Evolutionary conservation across 2,888 invertebrate genomes (phyloP).

Genomic region (Adineta ricciae): DNA sequence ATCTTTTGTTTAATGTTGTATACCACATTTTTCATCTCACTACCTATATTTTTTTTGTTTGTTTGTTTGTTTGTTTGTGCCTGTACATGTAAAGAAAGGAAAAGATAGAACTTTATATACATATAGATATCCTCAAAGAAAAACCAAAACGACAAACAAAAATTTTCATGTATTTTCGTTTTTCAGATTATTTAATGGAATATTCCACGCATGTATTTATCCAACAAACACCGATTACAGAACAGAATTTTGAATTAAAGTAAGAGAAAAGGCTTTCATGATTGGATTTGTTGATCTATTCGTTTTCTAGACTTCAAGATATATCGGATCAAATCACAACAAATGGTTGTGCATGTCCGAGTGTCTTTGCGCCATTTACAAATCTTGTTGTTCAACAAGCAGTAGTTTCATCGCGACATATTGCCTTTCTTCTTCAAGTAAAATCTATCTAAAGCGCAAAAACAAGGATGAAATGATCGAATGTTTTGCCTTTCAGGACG

Average conservation of each 20-base stretch:
- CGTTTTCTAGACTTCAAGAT: neutral
- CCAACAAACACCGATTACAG: neutral
- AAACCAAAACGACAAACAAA: neutral
- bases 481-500: neutral
- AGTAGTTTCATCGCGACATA: constrained; percentile 17
- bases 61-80: constrained; percentile 6
- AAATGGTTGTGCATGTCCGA: constrained; percentile 14
- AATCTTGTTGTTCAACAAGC: constrained; percentile 31
- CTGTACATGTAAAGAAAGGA: neutral
- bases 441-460: neutral
- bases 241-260: constrained; percentile 20
- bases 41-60: neutral
- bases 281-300: neutral
- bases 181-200: constrained; percentile 22
- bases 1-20: neutral
- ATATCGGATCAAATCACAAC: constrained; percentile 5
- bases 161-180: neutral
- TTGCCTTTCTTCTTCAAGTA: constrained; percentile 29
- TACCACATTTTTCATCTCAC: neutral
- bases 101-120: neutral
- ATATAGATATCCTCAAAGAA: neutral
- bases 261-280: neutral
- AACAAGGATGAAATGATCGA: neutral
- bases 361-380: constrained; percentile 20
- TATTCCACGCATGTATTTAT: constrained; percentile 19